phyloP scores from a whole-genome alignment of 2,888 invertebrate species.

The Drosophila barbarae region DNA sequence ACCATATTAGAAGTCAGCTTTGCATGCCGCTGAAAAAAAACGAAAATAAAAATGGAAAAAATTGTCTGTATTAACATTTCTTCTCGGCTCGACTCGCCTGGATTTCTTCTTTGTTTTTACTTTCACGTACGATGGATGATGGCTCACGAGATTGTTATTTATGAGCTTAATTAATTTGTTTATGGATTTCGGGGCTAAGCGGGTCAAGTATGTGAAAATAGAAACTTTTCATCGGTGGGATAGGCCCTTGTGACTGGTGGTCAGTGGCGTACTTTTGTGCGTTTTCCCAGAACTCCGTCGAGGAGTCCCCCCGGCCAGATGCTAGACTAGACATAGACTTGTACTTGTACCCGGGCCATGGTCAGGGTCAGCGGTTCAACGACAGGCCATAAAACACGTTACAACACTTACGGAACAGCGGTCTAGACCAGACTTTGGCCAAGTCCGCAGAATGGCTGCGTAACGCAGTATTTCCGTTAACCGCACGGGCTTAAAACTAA shows the following conservation, averaged over 20 bases:
- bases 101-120: slow-evolving; percentile 69
- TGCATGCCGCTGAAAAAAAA: slow-evolving; percentile 53
- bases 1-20: slow-evolving; percentile 73
- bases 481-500: too few relatives aligned
- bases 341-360: slow-evolving; percentile 23
- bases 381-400: slow-evolving; percentile 31
- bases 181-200: slow-evolving; percentile 54
- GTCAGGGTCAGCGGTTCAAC: slow-evolving; percentile 41
- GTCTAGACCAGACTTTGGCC: slow-evolving; percentile 13
- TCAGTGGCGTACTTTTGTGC: slow-evolving; percentile 14
- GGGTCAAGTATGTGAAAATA: slow-evolving; percentile 62
- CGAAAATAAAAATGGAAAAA: neutral
- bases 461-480: slow-evolving; percentile 5
- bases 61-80: slow-evolving; percentile 49
- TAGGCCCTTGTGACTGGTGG: slow-evolving; percentile 14
- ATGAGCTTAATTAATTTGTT: slow-evolving; percentile 65
- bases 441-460: neutral
- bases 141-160: slow-evolving; percentile 52
- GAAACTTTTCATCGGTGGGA: slow-evolving; percentile 49
- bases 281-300: slow-evolving; percentile 22
- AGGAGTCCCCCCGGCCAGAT: slow-evolving; percentile 11
- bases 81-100: slow-evolving; percentile 40
- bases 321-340: neutral
- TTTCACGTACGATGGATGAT: slow-evolving; percentile 59
- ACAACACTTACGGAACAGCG: slow-evolving; percentile 30